Percentiles rank a stretch among this genome's conserved stretches.
phyloP scores from a whole-genome alignment of 2,797 vertebrate genomes.

The Carcharodon carcharias region DNA sequence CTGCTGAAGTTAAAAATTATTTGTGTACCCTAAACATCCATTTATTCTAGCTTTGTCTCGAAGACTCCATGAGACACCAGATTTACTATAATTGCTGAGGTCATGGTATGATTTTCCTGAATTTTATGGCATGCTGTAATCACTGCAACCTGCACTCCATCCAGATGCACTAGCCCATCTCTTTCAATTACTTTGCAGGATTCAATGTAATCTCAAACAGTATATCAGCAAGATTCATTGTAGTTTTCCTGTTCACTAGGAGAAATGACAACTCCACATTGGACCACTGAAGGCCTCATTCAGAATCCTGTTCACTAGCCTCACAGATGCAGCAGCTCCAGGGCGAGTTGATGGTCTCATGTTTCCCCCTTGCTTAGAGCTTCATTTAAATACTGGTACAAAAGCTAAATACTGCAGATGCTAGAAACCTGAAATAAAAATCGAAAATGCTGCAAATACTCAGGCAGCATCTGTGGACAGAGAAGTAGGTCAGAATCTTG shows the following conservation, averaged over 20 bases:
- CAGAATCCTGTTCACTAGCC: background rate
- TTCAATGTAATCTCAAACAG: background rate
- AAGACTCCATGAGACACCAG: background rate
- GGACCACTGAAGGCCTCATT: background rate
- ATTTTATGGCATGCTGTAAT: background rate
- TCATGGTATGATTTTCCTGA: background rate
- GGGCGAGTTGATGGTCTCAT: background rate
- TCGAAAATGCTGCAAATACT: too few relatives aligned
- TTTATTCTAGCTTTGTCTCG: background rate
- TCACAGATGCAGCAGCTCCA: background rate
- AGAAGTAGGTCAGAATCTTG: too few relatives aligned
- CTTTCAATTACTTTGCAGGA: background rate
- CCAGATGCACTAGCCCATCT: background rate
- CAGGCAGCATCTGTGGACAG: too few relatives aligned
- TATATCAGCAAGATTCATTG: background rate
- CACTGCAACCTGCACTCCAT: background rate
- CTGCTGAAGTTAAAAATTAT: background rate
- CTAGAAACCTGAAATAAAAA: too few relatives aligned
- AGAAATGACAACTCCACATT: background rate
- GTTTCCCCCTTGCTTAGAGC: background rate
- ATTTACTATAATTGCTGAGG: background rate
- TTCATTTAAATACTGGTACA: too few relatives aligned
- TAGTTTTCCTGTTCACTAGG: background rate
- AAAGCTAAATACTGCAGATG: too few relatives aligned
- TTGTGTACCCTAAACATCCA: background rate